phyloP scores from a whole-genome alignment of 2,113 vertebrate genomes.

The Coregonus clupeaformis region DNA sequence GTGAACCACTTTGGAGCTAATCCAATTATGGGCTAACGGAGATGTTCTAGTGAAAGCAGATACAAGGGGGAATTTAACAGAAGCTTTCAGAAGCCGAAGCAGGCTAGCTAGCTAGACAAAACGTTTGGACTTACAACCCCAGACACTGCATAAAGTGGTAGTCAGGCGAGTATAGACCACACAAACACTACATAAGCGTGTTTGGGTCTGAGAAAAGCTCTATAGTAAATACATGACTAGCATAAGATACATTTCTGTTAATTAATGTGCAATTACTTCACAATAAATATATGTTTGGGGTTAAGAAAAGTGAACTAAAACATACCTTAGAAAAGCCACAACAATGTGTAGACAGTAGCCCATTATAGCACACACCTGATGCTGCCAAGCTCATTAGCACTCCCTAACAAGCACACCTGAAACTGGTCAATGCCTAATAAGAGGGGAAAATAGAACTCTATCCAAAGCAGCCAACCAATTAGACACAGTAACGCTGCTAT shows the following conservation, averaged over 20 bases:
- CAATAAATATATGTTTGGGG: background rate
- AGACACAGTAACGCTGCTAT: background rate
- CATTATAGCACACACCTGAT: too few relatives aligned
- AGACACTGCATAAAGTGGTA: background rate
- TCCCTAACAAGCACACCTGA: too few relatives aligned
- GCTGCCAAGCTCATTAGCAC: too few relatives aligned
- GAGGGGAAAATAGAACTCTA: background rate
- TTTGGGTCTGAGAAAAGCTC: background rate
- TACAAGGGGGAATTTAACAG: constrained; percentile 16
- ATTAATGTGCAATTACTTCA: background rate
- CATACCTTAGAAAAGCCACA: background rate
- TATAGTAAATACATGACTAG: background rate
- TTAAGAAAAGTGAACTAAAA: background rate
- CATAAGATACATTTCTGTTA: background rate
- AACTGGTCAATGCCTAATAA: background rate
- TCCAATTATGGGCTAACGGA: constrained; percentile 46
- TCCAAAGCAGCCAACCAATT: background rate
- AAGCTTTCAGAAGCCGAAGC: background rate
- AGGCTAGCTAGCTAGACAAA: constrained; percentile 14
- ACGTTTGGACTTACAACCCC: background rate
- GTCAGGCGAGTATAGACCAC: background rate
- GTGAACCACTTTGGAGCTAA: constrained; percentile 36
- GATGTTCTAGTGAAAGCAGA: constrained; percentile 37
- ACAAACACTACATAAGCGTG: background rate
- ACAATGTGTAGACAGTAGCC: too few relatives aligned